These are phyloP conservation scores for Engraulis encrasicolus DNA, from an alignment of 2,113 vertebrate genomes.

Conservation along the genomic window DNA sequence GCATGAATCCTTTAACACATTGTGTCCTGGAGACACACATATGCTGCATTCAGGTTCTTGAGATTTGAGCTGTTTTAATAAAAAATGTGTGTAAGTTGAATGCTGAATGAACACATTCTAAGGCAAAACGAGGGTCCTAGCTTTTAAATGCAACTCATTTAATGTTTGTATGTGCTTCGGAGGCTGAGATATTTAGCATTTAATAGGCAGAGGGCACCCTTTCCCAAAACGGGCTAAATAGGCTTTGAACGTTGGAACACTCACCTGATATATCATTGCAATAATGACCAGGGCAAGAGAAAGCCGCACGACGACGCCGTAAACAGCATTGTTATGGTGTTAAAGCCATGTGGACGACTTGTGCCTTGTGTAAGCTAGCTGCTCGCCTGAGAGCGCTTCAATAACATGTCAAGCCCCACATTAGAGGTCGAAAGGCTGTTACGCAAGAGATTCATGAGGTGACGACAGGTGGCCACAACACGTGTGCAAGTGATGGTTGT, in stretches of 20 bases:
- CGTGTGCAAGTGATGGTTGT: neutral
- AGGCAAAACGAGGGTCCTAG: too few species aligned
- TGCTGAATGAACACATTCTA: too few species aligned
- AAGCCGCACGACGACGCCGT: neutral
- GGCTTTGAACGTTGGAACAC: neutral
- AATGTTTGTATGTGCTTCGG: too few species aligned
- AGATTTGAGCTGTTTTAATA: too few species aligned
- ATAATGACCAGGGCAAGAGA: neutral
- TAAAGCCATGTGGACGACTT: neutral
- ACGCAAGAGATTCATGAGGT: conserved; percentile 1
- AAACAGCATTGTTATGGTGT: neutral
- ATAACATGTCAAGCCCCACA: neutral
- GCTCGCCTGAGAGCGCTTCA: neutral
- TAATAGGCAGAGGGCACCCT: too few species aligned
- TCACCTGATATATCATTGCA: neutral
- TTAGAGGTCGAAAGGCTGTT: neutral
- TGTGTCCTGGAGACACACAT: too few species aligned
- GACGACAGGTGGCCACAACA: neutral
- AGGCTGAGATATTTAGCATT: too few species aligned
- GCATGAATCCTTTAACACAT: neutral
- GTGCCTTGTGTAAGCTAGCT: conserved; percentile 5
- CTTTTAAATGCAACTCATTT: too few species aligned
- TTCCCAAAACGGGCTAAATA: too few species aligned
- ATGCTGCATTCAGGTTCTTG: too few species aligned
- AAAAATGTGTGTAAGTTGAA: too few species aligned